These are phyloP conservation scores for Chroicocephalus ridibundus DNA, from an alignment of 2,113 vertebrate genomes.

Conservation along the genomic window DNA sequence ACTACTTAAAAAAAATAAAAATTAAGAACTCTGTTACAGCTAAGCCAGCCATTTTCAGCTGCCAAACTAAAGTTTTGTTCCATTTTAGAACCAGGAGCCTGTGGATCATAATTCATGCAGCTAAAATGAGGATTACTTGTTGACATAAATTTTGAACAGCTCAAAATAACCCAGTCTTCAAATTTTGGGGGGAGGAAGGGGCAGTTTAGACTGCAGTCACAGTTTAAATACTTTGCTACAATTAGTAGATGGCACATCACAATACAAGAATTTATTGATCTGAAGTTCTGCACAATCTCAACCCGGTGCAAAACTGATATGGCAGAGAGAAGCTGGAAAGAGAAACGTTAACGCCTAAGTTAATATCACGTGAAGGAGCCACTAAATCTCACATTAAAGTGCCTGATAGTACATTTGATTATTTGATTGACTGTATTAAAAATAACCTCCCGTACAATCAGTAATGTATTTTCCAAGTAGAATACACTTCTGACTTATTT, in stretches of 20 bases:
- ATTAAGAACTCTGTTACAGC: background rate
- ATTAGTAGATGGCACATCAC: background rate
- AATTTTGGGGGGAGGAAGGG: background rate
- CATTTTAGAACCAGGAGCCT: slow-evolving; percentile 35
- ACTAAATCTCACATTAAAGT: background rate
- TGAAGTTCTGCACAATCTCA: background rate
- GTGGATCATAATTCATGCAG: background rate
- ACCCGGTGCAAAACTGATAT: rapidly evolving
- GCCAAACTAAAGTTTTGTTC: slow-evolving; percentile 38
- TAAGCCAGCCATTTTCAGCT: slow-evolving; percentile 36
- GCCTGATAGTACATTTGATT: background rate
- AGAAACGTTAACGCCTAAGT: background rate
- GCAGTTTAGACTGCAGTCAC: background rate
- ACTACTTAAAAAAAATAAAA: background rate
- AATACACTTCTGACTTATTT: background rate
- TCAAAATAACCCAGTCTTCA: slow-evolving; percentile 13
- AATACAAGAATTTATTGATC: background rate
- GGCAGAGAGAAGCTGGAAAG: background rate
- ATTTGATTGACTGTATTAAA: background rate
- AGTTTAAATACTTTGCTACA: background rate
- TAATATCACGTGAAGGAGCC: background rate
- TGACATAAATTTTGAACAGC: background rate
- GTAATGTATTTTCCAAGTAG: background rate
- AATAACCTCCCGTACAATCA: background rate
- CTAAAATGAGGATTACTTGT: slow-evolving; percentile 29